A percentile compares a stretch with the other conserved stretches of the same genome.
Evolutionary conservation across 2,888 invertebrate genomes (phyloP).

Genomic region (Catocala nupta): DNA sequence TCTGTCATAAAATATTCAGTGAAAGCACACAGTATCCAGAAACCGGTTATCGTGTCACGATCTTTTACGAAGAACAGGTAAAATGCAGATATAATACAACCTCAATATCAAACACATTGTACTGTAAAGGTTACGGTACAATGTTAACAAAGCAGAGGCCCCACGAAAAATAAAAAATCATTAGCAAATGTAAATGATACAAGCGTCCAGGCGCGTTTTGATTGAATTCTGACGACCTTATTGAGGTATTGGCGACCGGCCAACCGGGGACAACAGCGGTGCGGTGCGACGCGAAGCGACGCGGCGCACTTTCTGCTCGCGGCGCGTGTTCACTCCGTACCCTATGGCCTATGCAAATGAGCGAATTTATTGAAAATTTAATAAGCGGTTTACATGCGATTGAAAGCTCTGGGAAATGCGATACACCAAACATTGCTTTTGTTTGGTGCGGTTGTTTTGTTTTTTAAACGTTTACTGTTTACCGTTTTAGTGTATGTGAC

Average conservation of each 20-base stretch:
- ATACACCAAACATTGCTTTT: constrained; percentile 15
- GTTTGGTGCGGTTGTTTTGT: constrained; percentile 5
- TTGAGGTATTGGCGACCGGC: constrained; percentile 47
- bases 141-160: no score
- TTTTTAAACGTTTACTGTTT: constrained; percentile 11
- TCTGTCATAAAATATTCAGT: no score
- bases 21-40: no score
- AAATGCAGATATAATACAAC: no score
- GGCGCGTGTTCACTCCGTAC: constrained; percentile 38
- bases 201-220: constrained; percentile 34
- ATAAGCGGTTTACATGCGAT: constrained; percentile 45
- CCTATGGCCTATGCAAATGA: constrained; percentile 42
- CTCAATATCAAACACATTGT: no score
- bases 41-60: no score
- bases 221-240: constrained; percentile 52
- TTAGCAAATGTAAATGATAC: constrained; percentile 44
- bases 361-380: constrained; percentile 48
- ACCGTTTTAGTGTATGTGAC: neutral
- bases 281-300: no score
- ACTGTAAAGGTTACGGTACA: no score
- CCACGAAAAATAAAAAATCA: constrained; percentile 20
- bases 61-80: no score
- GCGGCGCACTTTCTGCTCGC: constrained; percentile 37
- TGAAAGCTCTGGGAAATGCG: constrained; percentile 25
- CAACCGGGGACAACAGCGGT: constrained; percentile 35